Conservation (phyloP, 1,140 invertebrate genomes). For the Bombus superbus region DNA sequence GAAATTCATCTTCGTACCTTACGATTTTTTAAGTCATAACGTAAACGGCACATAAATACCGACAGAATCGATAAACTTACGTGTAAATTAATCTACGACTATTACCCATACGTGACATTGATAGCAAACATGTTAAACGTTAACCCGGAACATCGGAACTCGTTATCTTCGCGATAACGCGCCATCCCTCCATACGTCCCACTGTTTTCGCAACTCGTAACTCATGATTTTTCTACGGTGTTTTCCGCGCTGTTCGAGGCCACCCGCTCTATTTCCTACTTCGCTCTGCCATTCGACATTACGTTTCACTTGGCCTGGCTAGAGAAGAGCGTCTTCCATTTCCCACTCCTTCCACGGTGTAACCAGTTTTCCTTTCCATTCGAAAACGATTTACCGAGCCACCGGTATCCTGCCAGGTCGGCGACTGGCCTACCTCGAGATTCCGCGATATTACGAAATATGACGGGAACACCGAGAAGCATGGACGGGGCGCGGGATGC, state of each 20-base stretch:
- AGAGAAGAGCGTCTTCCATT: slow-evolving; percentile 3
- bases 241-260: background rate
- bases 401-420: background rate
- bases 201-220: background rate
- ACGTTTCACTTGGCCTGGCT: slow-evolving; percentile 39
- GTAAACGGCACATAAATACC: too few relatives aligned
- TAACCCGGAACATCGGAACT: too few relatives aligned
- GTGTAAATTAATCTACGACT: too few relatives aligned
- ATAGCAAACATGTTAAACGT: too few relatives aligned
- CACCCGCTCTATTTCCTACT: slow-evolving; percentile 28
- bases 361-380: slow-evolving; percentile 43
- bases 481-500: background rate
- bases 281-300: background rate
- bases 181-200: too few relatives aligned
- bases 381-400: slow-evolving; percentile 42
- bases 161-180: too few relatives aligned
- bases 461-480: background rate
- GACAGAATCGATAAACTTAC: too few relatives aligned
- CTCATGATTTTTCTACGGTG: background rate
- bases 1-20: too few relatives aligned
- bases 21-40: too few relatives aligned
- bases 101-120: too few relatives aligned
- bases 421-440: background rate
- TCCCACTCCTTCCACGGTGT: background rate
- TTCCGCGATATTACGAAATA: slow-evolving; percentile 41